Evolutionary conservation across 2,113 vertebrate genomes (phyloP), one percentile per base, ranked within the genome.

Genomic region (Phoenicopterus ruber): DNA sequence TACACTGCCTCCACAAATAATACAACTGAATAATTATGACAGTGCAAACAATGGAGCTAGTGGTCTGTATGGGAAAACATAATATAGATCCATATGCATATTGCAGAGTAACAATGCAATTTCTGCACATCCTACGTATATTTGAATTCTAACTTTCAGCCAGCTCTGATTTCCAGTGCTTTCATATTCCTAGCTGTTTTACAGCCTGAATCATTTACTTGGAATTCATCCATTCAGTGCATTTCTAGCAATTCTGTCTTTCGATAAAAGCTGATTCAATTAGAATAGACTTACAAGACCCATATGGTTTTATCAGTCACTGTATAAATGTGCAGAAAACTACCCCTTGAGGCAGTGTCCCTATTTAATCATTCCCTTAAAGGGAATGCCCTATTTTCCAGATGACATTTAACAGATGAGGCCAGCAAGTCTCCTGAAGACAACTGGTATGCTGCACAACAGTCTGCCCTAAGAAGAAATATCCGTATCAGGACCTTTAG

Each of bases 301-400:
- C 95, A 97, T 94, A 96, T 96, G 96, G 94, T 96, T 96, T 97
- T 95, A 97, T 96, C 95, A 96, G 95, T 88, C 92, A 90, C 47
- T 74, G 86, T 88, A 96, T 91, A 90, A 97, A 93, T 74, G 91
- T 93, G 82, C 70, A 90, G 88, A 94, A 93, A 96, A 95, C 81
- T 65, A 95, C 93, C 83, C 92, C 96, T 95, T 80, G 89, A 95
- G 95, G 96, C 85, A 92, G 61, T 76, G 72, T 92, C 83, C 88
- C 93, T 96, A 69, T 95, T 96, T 94, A 95, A 97, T 96, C 97
- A 95, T 82, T 94, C 90, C 76, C 85, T 96, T 92, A 94, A 93
- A 96, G 93, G 82, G 80, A 97, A 95, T 95, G 92, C 85, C 89
- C 96, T 95, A 31, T 97, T 97, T 97, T 97, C 90, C 86, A 93